Base-by-base conservation (phyloP, 2,113 vertebrate genomes). In the Buteo buteo region DNA sequence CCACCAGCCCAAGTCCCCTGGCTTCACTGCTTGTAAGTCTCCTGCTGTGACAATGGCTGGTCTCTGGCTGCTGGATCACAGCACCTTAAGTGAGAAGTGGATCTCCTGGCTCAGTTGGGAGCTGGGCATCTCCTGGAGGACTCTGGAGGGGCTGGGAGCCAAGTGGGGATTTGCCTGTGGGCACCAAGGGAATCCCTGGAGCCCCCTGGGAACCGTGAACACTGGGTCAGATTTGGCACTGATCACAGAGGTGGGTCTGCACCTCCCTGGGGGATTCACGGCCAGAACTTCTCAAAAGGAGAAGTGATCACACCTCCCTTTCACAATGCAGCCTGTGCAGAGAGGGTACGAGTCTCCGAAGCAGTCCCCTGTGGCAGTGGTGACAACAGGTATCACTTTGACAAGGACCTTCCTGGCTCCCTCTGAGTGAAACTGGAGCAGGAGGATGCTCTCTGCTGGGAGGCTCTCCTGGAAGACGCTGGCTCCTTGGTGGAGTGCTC, bases 1-100 rank as follows among this genome's bases (percentile, higher is more conserved):
- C 8, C 8, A 36, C 5, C 24, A 32, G 14, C 14, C 17, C 17
- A 17, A 72, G 24, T 34, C 4, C 13, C 10, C 7, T 0, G 2
- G 22, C 10, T 78, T 31, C 1, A 3, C 9, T 76, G 26, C n/a
- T 45, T 36, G 7, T 42, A 32, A 58, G 42, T 70, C 9, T 64
- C 42, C 26, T 6, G 5, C 54, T 54, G 58, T 64, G 19, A 70
- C 57, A 50, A 5, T 5, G 19, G 24, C 57, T 71, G 24, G 44
- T 34, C 16, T 34, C 22, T 70, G 57, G 17, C 18, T 77, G 11
- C 28, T 78, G 58, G 44, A 55, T 29, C 31, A 42, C 26, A 74
- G 28, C 28, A 74, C 36, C 20, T 7, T 13, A 10, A 4, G 18
- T 19, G 20, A 62, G 44, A 52, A 6, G 10, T 47, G 29, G 49